Conservation (phyloP, 2,888 invertebrate species). For the Habroteleia sp. region DNA sequence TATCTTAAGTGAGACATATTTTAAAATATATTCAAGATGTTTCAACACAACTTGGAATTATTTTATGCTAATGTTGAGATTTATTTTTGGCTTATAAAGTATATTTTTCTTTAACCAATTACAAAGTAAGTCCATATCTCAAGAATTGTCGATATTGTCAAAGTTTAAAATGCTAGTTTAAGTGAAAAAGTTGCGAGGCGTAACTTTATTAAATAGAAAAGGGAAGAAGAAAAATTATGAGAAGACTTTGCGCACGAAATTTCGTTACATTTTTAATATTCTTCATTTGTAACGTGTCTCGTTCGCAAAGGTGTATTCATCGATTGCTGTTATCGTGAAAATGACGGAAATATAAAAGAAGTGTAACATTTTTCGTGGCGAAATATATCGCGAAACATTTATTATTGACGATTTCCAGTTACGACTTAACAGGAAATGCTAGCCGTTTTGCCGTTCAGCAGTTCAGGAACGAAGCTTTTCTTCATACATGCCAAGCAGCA, state of each 20-base stretch:
- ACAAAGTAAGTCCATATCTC: too few relatives aligned
- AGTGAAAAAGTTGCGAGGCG: neutral
- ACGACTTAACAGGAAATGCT: conserved; percentile 27
- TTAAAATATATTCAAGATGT: too few relatives aligned
- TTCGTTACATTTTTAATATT: conserved; percentile 1
- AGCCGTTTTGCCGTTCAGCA: conserved; percentile 12
- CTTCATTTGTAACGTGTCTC: conserved; percentile 5
- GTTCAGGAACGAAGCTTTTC: conserved; percentile 34
- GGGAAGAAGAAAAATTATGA: neutral
- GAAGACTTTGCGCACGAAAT: neutral
- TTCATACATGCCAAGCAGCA: conserved; percentile 29
- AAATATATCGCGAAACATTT: conserved; percentile 47
- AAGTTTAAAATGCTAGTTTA: neutral
- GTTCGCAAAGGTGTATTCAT: neutral
- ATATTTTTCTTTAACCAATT: too few relatives aligned
- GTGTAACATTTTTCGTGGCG: conserved; percentile 8
- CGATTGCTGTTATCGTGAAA: conserved; percentile 22
- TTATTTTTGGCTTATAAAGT: too few relatives aligned
- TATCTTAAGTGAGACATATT: too few relatives aligned
- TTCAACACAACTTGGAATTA: too few relatives aligned
- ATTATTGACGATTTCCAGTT: conserved; percentile 38
- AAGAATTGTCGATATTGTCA: too few relatives aligned
- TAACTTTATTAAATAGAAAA: neutral
- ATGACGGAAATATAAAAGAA: conserved; percentile 27
- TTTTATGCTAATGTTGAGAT: too few relatives aligned